phyloP scores from a whole-genome alignment of 2,113 vertebrate genomes.

The Chaetodon auriga region DNA sequence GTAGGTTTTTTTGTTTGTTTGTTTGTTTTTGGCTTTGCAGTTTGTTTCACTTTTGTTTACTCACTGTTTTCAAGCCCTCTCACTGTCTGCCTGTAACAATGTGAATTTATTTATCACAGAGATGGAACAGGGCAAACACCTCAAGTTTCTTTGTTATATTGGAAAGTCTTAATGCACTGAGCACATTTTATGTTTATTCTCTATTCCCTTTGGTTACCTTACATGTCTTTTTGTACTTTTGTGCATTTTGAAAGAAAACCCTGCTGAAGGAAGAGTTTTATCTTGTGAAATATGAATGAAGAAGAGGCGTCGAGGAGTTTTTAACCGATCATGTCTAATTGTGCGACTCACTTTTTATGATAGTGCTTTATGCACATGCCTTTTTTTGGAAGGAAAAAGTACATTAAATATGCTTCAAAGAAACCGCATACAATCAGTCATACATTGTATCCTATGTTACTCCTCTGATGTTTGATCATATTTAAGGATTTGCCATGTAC shows the following conservation, averaged over 20 bases:
- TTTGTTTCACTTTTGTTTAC: slow-evolving; percentile 55
- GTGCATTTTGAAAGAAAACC: slow-evolving; percentile 71
- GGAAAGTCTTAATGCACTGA: slow-evolving; percentile 83
- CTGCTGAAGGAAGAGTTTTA: slow-evolving; percentile 80
- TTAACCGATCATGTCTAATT: slow-evolving; percentile 72
- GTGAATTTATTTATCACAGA: slow-evolving; percentile 79
- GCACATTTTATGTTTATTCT: slow-evolving; percentile 75
- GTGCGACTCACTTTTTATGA: slow-evolving; percentile 78
- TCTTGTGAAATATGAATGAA: slow-evolving; percentile 75
- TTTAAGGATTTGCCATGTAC: slow-evolving; percentile 88
- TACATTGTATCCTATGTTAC: slow-evolving; percentile 73
- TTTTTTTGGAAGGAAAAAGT: slow-evolving; percentile 74
- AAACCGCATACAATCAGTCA: slow-evolving; percentile 76
- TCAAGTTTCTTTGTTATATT: slow-evolving; percentile 65
- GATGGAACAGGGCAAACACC: slow-evolving; percentile 67
- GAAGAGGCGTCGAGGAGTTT: slow-evolving; percentile 64
- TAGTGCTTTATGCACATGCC: slow-evolving; percentile 78
- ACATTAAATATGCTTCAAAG: slow-evolving; percentile 70
- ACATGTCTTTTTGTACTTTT: slow-evolving; percentile 76
- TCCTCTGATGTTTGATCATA: slow-evolving; percentile 75
- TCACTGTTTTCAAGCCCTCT: slow-evolving; percentile 74
- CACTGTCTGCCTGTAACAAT: slow-evolving; percentile 80
- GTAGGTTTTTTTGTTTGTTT: slow-evolving; percentile 1
- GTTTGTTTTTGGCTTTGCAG: slow-evolving; percentile 14
- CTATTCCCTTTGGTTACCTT: slow-evolving; percentile 68